These are phyloP conservation scores for Pituophis catenifer DNA, from an alignment of 2,113 vertebrate genomes.

Conservation along the genomic window DNA sequence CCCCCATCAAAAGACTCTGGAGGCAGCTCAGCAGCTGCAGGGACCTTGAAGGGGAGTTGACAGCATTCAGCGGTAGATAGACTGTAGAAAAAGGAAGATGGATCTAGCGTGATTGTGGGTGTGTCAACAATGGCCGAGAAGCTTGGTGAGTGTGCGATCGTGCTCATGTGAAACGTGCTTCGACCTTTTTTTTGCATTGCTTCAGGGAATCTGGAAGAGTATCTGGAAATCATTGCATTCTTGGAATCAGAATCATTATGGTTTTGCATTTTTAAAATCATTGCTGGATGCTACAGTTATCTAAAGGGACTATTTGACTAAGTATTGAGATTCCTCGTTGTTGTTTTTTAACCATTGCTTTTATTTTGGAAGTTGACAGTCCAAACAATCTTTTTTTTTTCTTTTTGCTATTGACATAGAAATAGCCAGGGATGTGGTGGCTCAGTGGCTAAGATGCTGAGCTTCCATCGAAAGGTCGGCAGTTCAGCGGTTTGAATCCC, in stretches of 20 bases:
- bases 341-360: background rate
- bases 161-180: background rate
- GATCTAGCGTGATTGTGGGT: background rate
- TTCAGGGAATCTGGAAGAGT: background rate
- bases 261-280: background rate
- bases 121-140: background rate
- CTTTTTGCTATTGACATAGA: background rate
- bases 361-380: background rate
- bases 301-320: background rate
- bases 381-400: background rate
- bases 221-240: background rate
- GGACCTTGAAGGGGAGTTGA: background rate
- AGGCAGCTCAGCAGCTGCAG: constrained; percentile 13
- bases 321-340: background rate
- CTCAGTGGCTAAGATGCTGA: too few relatives aligned
- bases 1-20: constrained; percentile 13
- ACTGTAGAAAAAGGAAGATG: background rate
- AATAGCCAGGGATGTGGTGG: too few relatives aligned
- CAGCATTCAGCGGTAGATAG: accelerated
- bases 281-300: background rate
- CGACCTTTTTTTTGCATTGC: background rate
- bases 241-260: background rate
- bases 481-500: too few relatives aligned
- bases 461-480: too few relatives aligned
- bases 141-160: background rate